Evolutionary conservation across 1,140 invertebrate species (phyloP).

Genomic region (Meteorus sp.): DNA sequence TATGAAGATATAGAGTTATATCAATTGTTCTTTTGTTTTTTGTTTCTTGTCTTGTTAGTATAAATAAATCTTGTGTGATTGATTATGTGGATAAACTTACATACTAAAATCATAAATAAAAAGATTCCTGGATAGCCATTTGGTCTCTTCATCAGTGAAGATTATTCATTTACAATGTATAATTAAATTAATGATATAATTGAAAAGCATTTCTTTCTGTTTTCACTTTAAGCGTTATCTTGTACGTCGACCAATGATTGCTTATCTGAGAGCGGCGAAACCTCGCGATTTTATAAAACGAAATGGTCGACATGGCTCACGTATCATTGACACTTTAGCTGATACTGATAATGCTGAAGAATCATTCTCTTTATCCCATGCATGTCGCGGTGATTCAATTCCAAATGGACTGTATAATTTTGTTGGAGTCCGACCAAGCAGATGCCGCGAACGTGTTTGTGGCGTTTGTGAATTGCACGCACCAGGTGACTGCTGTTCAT

Average conservation of each 20-base stretch:
- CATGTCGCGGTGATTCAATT: slow-evolving; percentile 62
- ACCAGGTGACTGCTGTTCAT: slow-evolving; percentile 61
- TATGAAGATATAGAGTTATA: no score
- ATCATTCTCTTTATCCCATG: slow-evolving; percentile 50
- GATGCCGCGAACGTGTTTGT: slow-evolving; percentile 55
- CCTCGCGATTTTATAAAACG: slow-evolving; percentile 43
- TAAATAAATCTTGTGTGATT: no score
- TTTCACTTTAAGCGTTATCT: no score
- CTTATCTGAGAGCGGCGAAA: slow-evolving; percentile 48
- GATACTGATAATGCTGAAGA: slow-evolving; percentile 2
- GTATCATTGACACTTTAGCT: slow-evolving; percentile 21
- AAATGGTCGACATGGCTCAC: slow-evolving; percentile 38
- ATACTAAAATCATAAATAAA: no score
- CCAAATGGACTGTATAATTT: slow-evolving; percentile 69
- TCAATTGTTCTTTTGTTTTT: no score
- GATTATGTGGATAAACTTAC: no score
- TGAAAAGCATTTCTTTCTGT: background rate
- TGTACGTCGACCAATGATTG: background rate
- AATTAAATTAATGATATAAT: background rate
- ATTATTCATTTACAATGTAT: no score
- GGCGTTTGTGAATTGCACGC: slow-evolving; percentile 54
- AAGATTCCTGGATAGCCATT: background rate
- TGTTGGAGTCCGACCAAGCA: slow-evolving; percentile 66
- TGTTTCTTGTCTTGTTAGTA: no score
- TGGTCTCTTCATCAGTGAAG: no score